phyloP scores from a whole-genome alignment of 2,113 vertebrate species.

The Tylochromis polylepis region DNA sequence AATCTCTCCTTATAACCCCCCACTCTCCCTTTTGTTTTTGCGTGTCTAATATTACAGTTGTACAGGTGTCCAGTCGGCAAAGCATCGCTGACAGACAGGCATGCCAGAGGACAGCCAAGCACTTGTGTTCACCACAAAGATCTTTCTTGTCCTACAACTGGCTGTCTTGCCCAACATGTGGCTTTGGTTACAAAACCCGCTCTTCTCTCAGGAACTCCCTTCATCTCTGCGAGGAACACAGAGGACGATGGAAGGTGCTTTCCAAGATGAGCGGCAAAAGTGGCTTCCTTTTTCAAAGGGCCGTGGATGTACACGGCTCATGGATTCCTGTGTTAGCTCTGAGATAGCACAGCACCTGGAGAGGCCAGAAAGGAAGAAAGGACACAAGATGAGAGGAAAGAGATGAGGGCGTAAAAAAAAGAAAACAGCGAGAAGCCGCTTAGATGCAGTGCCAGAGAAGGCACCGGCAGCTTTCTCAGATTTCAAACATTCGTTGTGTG shows the following conservation, averaged over 20 bases:
- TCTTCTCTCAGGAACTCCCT: conserved; percentile 50
- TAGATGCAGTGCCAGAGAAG: conserved; percentile 57
- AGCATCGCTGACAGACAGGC: conserved; percentile 63
- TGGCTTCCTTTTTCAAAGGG: conserved; percentile 66
- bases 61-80: conserved; percentile 66
- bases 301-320: conserved; percentile 52
- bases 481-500: conserved; percentile 52
- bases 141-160: conserved; percentile 75
- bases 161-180: conserved; percentile 67
- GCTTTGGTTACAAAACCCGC: conserved; percentile 65
- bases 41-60: conserved; percentile 67
- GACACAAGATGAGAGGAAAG: conserved; percentile 14
- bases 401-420: not conserved
- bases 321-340: conserved; percentile 55
- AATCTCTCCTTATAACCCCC: conserved; percentile 19
- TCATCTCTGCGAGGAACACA: conserved; percentile 58
- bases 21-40: conserved; percentile 40
- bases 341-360: conserved; percentile 69
- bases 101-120: conserved; percentile 71
- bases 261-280: conserved; percentile 53
- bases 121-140: conserved; percentile 75
- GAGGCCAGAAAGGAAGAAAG: conserved; percentile 55
- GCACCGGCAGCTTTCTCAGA: conserved; percentile 47
- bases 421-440: conserved; percentile 43
- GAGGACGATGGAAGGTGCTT: conserved; percentile 53